Percentiles rank a stretch among this genome's conserved stretches.
Conservation (phyloP, 2,888 invertebrate genomes). For the Tipula vernalis region DNA sequence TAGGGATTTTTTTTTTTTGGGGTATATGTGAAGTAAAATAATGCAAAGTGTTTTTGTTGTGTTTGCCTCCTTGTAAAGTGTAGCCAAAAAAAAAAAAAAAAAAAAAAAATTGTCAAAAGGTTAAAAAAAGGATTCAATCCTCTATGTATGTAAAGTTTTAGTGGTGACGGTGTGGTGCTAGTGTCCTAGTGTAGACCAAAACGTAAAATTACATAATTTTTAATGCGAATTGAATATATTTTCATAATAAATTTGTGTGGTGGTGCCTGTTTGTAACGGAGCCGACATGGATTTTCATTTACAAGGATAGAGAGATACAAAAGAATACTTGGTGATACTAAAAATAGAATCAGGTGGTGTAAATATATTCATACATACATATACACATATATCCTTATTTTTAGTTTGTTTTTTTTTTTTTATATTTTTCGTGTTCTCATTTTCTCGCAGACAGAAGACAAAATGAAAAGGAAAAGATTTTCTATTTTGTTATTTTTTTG, state of each 20-base stretch:
- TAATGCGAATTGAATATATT: too few relatives aligned
- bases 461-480: neutral
- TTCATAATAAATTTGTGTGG: neutral
- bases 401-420: neutral
- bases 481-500: neutral
- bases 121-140: neutral
- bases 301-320: neutral
- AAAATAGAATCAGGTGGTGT: constrained; percentile 9
- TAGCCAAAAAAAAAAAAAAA: neutral
- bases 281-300: neutral
- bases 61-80: neutral
- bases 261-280: neutral
- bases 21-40: neutral
- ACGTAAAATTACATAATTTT: neutral
- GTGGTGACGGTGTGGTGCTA: neutral
- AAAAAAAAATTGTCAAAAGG: neutral
- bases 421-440: neutral
- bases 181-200: neutral
- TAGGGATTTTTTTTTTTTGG: neutral
- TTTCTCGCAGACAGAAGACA: neutral
- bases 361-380: neutral
- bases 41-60: neutral
- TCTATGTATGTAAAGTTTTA: neutral
- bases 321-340: constrained; percentile 1
- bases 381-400: neutral